Conservation (phyloP, 92 coral and sea anemone species). For the Epizoanthus ramosus region DNA sequence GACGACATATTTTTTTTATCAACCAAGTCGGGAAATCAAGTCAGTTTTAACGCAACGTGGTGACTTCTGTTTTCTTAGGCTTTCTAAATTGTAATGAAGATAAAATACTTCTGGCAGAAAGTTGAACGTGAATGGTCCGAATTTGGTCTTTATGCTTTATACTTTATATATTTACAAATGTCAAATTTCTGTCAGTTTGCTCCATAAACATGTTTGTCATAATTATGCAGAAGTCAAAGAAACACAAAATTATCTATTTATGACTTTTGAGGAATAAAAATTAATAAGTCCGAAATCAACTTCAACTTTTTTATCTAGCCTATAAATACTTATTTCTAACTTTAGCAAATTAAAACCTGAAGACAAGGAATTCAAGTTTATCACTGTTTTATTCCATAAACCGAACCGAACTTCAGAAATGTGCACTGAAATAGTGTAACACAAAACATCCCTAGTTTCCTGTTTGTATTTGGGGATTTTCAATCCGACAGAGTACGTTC, state of each 20-base stretch:
- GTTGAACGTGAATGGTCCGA: neutral
- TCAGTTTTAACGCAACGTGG: neutral
- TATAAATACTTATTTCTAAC: neutral
- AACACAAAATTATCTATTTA: slow-evolving; percentile 33
- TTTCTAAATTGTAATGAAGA: neutral
- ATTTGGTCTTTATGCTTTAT: slow-evolving; percentile 10
- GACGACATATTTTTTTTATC: neutral
- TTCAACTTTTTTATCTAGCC: neutral
- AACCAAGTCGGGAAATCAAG: neutral
- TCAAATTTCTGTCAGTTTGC: slow-evolving; percentile 33
- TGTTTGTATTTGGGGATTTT: neutral
- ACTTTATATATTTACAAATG: slow-evolving; percentile 19
- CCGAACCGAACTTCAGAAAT: neutral
- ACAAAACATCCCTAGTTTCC: neutral
- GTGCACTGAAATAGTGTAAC: neutral
- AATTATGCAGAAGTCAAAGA: slow-evolving; percentile 41
- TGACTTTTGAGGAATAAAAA: slow-evolving; percentile 22
- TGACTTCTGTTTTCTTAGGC: neutral
- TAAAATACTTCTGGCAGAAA: neutral
- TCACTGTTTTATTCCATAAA: neutral
- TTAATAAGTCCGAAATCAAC: neutral
- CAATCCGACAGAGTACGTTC: neutral
- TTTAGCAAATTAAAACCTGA: neutral
- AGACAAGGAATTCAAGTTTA: neutral
- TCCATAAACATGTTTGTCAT: slow-evolving; percentile 44